phyloP scores from a whole-genome alignment of 2,113 vertebrate species.

The Callionymus lyra region DNA sequence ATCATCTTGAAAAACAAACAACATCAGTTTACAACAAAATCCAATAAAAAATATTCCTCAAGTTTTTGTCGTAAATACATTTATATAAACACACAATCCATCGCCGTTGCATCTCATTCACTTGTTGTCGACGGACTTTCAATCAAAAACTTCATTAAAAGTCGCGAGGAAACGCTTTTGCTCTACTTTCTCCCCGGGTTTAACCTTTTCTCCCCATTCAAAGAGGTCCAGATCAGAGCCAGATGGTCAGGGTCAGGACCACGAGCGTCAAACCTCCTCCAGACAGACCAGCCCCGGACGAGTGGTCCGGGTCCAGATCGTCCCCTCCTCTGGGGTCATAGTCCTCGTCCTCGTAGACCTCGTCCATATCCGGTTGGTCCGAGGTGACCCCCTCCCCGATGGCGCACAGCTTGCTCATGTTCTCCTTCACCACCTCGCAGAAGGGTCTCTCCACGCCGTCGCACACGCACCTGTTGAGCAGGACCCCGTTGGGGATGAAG shows the following conservation, averaged over 20 bases:
- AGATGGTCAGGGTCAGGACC: constrained; percentile 29
- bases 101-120: too few relatives aligned
- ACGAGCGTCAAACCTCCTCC: constrained; percentile 15
- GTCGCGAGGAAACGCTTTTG: too few relatives aligned
- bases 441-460: constrained; percentile 72
- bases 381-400: constrained; percentile 44
- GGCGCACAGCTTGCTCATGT: constrained; percentile 69
- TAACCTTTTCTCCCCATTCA: too few relatives aligned
- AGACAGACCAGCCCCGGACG: constrained; percentile 21
- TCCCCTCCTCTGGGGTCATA: constrained; percentile 51
- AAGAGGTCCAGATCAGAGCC: constrained; percentile 16
- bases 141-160: too few relatives aligned
- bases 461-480: constrained; percentile 69
- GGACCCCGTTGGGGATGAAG: constrained; percentile 58
- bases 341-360: constrained; percentile 64
- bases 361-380: constrained; percentile 51
- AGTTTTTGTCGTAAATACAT: too few relatives aligned
- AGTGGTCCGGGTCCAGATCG: constrained; percentile 11
- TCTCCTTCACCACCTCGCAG: constrained; percentile 74
- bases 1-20: too few relatives aligned
- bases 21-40: too few relatives aligned
- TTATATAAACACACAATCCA: too few relatives aligned
- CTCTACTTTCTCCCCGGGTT: too few relatives aligned
- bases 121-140: too few relatives aligned
- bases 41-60: too few relatives aligned